Evolutionary conservation across 2,888 invertebrate genomes (phyloP), one percentile per base, ranked within the genome.

Genomic region (Leptothorax acervorum): DNA sequence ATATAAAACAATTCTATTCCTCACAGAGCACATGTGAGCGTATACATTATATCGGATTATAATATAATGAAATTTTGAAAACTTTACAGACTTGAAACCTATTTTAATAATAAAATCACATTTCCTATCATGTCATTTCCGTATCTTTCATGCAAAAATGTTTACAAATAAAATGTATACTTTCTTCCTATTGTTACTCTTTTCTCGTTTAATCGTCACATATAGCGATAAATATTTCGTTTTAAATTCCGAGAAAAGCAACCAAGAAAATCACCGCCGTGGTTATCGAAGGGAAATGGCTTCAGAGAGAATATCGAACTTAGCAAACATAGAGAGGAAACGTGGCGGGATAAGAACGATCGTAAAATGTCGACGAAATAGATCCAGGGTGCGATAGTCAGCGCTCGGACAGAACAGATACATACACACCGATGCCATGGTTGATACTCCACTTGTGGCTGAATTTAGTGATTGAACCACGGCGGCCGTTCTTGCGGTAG

Each of bases 311-410:
- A 55, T 55, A 68, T 66, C 39, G 76, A 35, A 76, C 62, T 83
- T 73, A 65, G 74, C 45, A 51, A 79, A 78, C 23, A 3, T 28
- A 57, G 55, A 35, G 31, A 11, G 60, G 11, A 45, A 51, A 66
- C 23, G 73, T 70, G 76, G 71, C 18, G 28, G 70, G 11, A 53
- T 82, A 86, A 87, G 84, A 79, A 85, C 76, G 84, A 85, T 88
- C 91, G 91, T 91, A 91, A 91, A 90, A 88, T 73, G 84, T 82
- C 82, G 86, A 68, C 81, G 48, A 76, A 88, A 87, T 87, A 86
- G 86, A 89, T 89, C 89, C 87, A 83, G 75, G 83, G 78, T 84
- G 82, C 79, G 86, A 89, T 86, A 89, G 88, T 85, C 87, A 82
- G 75, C 78, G 73, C 55, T 76, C 42, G 23, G 68, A 57, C 66